Base-by-base conservation (phyloP, 2,113 vertebrate genomes). In the Notothenia coriiceps region DNA sequence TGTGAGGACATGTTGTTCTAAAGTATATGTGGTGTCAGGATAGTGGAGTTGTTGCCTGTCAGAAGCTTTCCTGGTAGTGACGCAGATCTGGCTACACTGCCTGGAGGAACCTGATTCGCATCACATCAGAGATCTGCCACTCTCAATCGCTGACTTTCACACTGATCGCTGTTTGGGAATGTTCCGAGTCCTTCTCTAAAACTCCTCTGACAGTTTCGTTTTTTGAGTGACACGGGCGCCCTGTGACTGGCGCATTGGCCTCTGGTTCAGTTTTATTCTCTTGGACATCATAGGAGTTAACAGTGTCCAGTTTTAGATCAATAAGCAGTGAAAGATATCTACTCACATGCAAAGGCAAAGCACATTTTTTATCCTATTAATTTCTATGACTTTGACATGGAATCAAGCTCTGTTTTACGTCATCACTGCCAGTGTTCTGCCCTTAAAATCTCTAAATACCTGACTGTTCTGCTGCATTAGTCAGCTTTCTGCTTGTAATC, bases 81-180 rank as follows among this genome's bases (percentile, higher is more conserved):
- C 69, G 86, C 70, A 91, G 86, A 90, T 89, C 73, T 46, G 74
- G 70, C 60, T 18, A 49, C 77, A 43, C 51, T 46, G 88, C 84
- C 91, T 60, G 22, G 69, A 93, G 91, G 77, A 92, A 88, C 87
- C 67, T 63, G 83, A 81, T 82, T 92, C 80, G 22, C 83, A 78
- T 81, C 84, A 67, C 88, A 86, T 92, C 86, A 89, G 76, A 89
- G 85, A 89, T 77, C 86, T 91, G 90, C 88, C 93, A 91, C 84
- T 92, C 87, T 79, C 70, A 74, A 85, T 93, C 12, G 73, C 82
- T 22, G 62, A 80, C 69, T 74, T 60, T 66, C 65, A 59, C 50
- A 29, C 80, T 89, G 88, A 91, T 76, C 29, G 44, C 74, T 91
- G 91, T 92, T 89, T 79, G 80, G 81, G 82, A 89, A 83, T 51